Base-by-base conservation (phyloP, 1,140 invertebrate species). In the Drosophila asahinai region DNA sequence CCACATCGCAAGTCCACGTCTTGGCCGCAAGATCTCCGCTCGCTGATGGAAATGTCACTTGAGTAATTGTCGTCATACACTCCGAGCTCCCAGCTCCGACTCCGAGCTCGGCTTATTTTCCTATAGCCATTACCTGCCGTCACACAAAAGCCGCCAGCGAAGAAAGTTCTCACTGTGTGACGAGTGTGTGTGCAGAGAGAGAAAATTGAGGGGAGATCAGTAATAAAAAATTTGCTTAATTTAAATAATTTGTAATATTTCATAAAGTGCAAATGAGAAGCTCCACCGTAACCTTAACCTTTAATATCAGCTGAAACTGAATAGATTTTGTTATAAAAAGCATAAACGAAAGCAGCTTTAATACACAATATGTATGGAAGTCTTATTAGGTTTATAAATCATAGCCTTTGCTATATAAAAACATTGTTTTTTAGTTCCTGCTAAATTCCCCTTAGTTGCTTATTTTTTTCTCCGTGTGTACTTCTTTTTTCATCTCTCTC, bases 31-130 rank as follows among this genome's bases (percentile, higher is more conserved):
- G 75, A 78, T 78, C 75, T 71, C 59, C 59, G 49, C 63, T 54
- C 48, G 71, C 52, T 68, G 86, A 91, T 91, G 86, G 84, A 91
- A 81, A 91, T 91, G 87, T 91, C 87, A 86, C 72, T 84, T 91
- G 87, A 91, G 84, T 91, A 84, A 91, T 91, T 91, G 87, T 89
- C 73, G 77, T 82, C 70, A 75, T 72, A 81, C 62, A 72, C 76
- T 72, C 63, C 47, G 33, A 11, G 27, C 8, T 15, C 45, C 11
- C 2, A 33, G 17, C 33, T 22, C 19, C 33, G 33, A 11, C 33
- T 36, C 52, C 36, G 36, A 22, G 57, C 19, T 61, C 59, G 51
- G 66, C 83, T 82, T 80, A 82, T 62, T 86, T 86, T 71, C 54
- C 62, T 65, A 78, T 86, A 81, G 75, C 45, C 54, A 54, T 68